A percentile compares a stretch with the other conserved stretches of the same genome.
phyloP scores from a whole-genome alignment of 2,113 vertebrate genomes.

The Myxocyprinus asiaticus region DNA sequence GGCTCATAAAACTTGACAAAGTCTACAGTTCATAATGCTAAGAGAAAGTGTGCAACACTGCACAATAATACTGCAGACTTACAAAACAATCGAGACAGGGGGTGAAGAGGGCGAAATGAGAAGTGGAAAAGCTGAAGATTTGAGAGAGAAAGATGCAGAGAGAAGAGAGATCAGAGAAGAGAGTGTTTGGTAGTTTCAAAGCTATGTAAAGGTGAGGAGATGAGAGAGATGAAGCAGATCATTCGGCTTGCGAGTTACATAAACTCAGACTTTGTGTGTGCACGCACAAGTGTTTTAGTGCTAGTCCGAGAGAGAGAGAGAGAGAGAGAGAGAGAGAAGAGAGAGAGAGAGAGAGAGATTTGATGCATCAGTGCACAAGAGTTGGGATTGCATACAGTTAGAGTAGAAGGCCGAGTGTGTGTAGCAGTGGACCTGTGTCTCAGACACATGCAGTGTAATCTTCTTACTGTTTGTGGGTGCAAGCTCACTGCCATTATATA shows the following conservation, averaged over 20 bases:
- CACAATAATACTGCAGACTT: no score
- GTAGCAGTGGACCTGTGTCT: conserved; percentile 37
- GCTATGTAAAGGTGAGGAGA: conserved; percentile 9
- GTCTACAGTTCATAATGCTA: no score
- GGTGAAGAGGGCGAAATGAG: no score
- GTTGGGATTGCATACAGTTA: conserved; percentile 25
- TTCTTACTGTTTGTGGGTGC: conserved; percentile 54
- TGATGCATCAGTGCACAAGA: conserved; percentile 9
- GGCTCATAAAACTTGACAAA: no score
- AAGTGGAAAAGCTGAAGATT: no score
- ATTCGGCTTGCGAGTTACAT: conserved; percentile 25
- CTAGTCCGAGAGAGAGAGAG: no score
- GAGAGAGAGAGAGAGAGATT: conserved; percentile 8
- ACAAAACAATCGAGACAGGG: no score
- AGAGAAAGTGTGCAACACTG: no score
- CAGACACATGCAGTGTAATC: conserved; percentile 52
- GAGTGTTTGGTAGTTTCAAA: no score
- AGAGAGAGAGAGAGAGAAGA: no score
- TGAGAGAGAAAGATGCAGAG: no score
- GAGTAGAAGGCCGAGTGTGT: conserved; percentile 28
- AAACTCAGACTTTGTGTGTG: conserved; percentile 32
- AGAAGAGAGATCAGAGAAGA: no score
- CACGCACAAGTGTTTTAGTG: not conserved
- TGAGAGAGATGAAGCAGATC: conserved; percentile 15
- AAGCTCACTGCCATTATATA: conserved; percentile 53